phyloP scores from a whole-genome alignment of 2,797 vertebrate genomes.

The Poecilia velifera region DNA sequence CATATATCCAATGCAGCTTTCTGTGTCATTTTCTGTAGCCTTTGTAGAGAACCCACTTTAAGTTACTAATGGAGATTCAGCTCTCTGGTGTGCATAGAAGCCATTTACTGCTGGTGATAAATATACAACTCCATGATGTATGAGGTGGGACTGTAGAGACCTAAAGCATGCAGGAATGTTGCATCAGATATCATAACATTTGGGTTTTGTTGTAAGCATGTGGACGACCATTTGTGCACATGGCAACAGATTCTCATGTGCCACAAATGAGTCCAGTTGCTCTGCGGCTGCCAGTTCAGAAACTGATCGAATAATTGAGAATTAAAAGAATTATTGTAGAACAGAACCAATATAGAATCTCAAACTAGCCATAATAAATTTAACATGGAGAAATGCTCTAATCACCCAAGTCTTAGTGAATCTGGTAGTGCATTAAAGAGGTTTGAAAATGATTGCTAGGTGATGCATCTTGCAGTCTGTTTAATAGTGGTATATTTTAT shows the following conservation, averaged over 20 bases:
- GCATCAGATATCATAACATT: slow-evolving; percentile 42
- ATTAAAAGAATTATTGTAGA: background rate
- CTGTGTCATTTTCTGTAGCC: slow-evolving; percentile 18
- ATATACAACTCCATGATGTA: slow-evolving; percentile 47
- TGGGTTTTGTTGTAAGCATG: slow-evolving; percentile 38
- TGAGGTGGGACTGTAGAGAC: slow-evolving; percentile 40
- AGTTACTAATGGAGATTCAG: slow-evolving; percentile 52
- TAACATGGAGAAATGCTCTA: background rate
- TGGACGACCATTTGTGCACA: slow-evolving; percentile 42
- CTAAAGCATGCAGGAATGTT: background rate
- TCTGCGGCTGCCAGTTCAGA: background rate
- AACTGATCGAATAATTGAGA: background rate
- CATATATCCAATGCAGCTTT: slow-evolving; percentile 29
- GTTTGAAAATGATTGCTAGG: background rate
- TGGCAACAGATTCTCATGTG: slow-evolving; percentile 16
- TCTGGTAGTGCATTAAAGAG: background rate
- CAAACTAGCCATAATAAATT: background rate
- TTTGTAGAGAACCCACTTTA: slow-evolving; percentile 17
- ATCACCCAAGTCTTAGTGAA: background rate
- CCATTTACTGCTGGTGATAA: slow-evolving; percentile 58
- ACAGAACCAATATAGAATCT: background rate
- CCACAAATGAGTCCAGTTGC: background rate
- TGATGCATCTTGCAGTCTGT: background rate
- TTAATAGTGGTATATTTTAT: background rate
- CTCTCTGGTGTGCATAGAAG: slow-evolving; percentile 35